Evolutionary conservation across 2,797 vertebrate genomes (phyloP).

Genomic region (Taeniopygia guttata): DNA sequence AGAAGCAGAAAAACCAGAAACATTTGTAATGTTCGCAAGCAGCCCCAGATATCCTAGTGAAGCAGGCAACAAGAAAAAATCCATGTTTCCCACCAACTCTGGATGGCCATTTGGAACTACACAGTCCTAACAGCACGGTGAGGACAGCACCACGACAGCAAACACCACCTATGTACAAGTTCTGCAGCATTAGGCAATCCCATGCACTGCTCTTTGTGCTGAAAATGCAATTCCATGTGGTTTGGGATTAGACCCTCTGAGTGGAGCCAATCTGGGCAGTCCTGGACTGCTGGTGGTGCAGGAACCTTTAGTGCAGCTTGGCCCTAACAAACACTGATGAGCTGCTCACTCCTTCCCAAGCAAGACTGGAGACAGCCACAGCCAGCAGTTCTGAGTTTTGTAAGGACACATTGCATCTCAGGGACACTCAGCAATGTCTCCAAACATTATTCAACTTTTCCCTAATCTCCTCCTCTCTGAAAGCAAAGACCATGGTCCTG

Average conservation of each 20-base stretch:
- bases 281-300: not conserved
- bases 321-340: not conserved
- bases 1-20: constrained; percentile 13
- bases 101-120: not conserved
- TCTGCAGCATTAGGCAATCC: not conserved
- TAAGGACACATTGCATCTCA: not conserved
- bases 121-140: not conserved
- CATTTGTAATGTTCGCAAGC: not conserved
- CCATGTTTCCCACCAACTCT: not conserved
- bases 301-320: not conserved
- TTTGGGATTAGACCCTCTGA: not conserved
- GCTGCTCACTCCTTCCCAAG: not conserved
- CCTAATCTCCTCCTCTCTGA: not conserved
- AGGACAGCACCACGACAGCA: rapidly evolving
- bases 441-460: not conserved
- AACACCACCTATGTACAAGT: not conserved
- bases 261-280: not conserved
- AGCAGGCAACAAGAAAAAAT: not conserved
- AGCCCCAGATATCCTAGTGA: not conserved
- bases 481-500: not conserved
- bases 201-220: not conserved
- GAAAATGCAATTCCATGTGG: not conserved
- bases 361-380: not conserved
- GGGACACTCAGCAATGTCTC: not conserved
- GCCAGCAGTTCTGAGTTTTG: not conserved